These are phyloP conservation scores for Accipiter cooperii DNA, from an alignment of 2,113 vertebrate genomes.

Conservation along the genomic window DNA sequence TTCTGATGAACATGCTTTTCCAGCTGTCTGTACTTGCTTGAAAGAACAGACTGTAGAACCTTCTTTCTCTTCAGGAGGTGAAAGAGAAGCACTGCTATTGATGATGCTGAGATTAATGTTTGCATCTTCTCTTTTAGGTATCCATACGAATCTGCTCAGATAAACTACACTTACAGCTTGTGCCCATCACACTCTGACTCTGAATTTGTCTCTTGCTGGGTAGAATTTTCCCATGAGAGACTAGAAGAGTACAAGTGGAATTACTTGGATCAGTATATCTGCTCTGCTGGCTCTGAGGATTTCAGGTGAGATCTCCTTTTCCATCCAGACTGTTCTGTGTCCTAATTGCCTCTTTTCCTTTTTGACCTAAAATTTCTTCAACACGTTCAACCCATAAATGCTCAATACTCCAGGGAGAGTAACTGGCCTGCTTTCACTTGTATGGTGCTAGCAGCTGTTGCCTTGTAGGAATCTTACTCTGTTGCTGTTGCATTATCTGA, in stretches of 20 bases:
- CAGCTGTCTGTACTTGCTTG: not conserved
- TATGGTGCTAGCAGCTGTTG: not conserved
- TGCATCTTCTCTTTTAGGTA: conserved; percentile 73
- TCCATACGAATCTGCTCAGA: conserved; percentile 91
- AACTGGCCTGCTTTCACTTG: conserved; percentile 22
- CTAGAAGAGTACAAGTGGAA: conserved; percentile 99
- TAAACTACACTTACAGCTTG: conserved; percentile 94
- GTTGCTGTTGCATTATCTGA: not conserved
- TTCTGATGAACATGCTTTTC: not conserved
- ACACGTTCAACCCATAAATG: not conserved
- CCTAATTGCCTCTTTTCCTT: conserved; percentile 19
- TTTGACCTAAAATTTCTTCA: conserved; percentile 17
- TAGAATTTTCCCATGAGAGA: conserved; percentile 94
- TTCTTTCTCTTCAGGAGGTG: not conserved
- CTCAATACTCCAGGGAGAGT: not conserved
- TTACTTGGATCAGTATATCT: conserved; percentile 98
- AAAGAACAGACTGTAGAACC: not conserved
- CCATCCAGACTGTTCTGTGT: conserved; percentile 3
- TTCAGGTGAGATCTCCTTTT: conserved; percentile 80
- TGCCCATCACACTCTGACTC: conserved; percentile 90
- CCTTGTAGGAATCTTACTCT: not conserved
- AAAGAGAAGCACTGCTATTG: not conserved
- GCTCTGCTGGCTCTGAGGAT: conserved; percentile 94
- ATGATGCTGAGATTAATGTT: not conserved
- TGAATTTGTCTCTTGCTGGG: conserved; percentile 94